These are phyloP conservation scores for Syngnathus scovelli DNA, from an alignment of 2,113 vertebrate species.

Conservation along the genomic window DNA sequence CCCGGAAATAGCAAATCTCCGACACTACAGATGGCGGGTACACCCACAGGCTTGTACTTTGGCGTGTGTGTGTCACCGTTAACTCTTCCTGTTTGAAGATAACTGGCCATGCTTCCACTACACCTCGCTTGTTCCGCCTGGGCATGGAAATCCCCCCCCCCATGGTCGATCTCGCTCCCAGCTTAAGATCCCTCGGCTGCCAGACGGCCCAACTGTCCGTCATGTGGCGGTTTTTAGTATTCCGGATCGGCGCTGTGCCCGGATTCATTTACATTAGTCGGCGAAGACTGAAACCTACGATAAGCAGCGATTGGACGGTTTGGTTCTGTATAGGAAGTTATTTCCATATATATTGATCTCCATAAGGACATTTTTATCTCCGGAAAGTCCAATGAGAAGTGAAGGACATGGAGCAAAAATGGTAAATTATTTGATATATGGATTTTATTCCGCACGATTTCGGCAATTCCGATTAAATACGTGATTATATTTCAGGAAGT, in stretches of 20 bases:
- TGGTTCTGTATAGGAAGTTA: constrained; percentile 8
- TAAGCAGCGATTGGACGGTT: constrained; percentile 1
- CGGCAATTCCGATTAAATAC: too few relatives aligned
- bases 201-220: constrained; percentile 53
- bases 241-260: constrained; percentile 31
- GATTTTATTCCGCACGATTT: too few relatives aligned
- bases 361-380: constrained; percentile 13
- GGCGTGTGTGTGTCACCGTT: constrained; percentile 36
- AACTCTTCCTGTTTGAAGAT: constrained; percentile 51
- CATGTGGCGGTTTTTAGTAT: constrained; percentile 43
- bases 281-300: constrained; percentile 30
- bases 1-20: constrained; percentile 33
- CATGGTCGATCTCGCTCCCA: constrained; percentile 33
- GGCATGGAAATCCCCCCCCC: constrained; percentile 44
- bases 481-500: too few relatives aligned
- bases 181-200: constrained; percentile 43
- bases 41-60: constrained; percentile 25
- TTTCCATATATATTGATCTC: constrained; percentile 14
- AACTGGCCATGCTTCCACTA: constrained; percentile 44
- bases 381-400: neutral
- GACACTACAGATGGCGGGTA: constrained; percentile 24
- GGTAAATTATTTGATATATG: too few relatives aligned
- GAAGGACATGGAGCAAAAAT: neutral
- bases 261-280: constrained; percentile 38
- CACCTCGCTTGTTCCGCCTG: constrained; percentile 43